Evolutionary conservation across 2,888 invertebrate species (phyloP).

Genomic region (Drosophila aldrichi): DNA sequence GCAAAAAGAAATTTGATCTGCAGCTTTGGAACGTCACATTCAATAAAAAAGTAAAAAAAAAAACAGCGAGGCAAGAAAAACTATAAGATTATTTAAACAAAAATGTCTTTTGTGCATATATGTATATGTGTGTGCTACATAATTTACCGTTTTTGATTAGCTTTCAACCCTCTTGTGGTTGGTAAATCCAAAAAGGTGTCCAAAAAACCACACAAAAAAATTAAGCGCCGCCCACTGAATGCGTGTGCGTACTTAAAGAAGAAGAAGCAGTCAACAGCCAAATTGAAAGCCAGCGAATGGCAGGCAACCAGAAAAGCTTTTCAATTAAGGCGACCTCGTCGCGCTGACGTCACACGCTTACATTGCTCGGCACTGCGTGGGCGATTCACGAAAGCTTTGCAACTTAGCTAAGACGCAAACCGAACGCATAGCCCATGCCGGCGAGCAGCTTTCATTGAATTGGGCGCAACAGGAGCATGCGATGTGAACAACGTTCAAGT

Average conservation of each 20-base stretch:
- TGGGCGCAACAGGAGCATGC: constrained; percentile 70
- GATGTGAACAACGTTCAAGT: constrained; percentile 63
- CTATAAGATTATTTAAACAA: constrained; percentile 6
- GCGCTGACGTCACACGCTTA: constrained; percentile 60
- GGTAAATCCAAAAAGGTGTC: constrained; percentile 31
- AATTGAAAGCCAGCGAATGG: constrained; percentile 67
- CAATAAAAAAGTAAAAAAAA: neutral
- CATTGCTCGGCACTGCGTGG: constrained; percentile 35
- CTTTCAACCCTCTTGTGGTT: constrained; percentile 38
- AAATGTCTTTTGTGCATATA: neutral
- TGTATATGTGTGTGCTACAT: constrained; percentile 7
- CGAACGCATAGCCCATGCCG: constrained; percentile 25
- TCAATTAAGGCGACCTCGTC: constrained; percentile 54
- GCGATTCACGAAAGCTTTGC: constrained; percentile 33
- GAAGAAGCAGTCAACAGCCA: constrained; percentile 17
- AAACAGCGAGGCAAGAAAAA: constrained; percentile 8
- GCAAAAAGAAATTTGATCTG: constrained; percentile 41
- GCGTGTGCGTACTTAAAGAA: constrained; percentile 58
- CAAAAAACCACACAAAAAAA: constrained; percentile 5
- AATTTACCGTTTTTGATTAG: constrained; percentile 47
- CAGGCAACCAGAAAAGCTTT: constrained; percentile 64
- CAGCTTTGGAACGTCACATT: constrained; percentile 1
- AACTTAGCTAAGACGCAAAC: constrained; percentile 56
- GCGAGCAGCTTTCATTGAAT: constrained; percentile 57
- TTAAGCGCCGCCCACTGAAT: constrained; percentile 71